Conservation (phyloP, 2,888 invertebrate genomes). For the Andrena chrysosceles region DNA sequence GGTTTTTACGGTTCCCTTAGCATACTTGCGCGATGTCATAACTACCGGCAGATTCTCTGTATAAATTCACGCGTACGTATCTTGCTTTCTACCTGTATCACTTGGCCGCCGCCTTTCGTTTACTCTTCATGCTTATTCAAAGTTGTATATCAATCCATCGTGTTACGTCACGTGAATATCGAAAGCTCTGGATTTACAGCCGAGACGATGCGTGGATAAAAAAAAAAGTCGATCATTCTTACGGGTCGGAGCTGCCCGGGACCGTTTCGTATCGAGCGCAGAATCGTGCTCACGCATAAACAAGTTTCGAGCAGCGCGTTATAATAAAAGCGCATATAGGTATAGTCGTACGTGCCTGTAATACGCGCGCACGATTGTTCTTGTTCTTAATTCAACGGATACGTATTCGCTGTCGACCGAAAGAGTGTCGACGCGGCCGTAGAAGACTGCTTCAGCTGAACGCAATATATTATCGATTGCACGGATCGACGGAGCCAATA, state of each 20-base stretch:
- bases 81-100: slow-evolving; percentile 32
- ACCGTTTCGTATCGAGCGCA: slow-evolving; percentile 43
- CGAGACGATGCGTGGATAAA: slow-evolving; percentile 26
- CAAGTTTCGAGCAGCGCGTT: slow-evolving; percentile 24
- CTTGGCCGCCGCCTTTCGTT: slow-evolving; percentile 4
- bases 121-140: neutral
- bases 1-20: slow-evolving; percentile 38
- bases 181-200: slow-evolving; percentile 8
- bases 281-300: slow-evolving; percentile 44
- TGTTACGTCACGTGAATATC: slow-evolving; percentile 14
- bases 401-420: neutral
- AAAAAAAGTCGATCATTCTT: slow-evolving; percentile 46
- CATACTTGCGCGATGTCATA: slow-evolving; percentile 55
- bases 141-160: neutral
- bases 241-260: slow-evolving; percentile 7
- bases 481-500: slow-evolving; percentile 65
- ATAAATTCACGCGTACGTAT: slow-evolving; percentile 13
- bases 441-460: slow-evolving; percentile 38
- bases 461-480: slow-evolving; percentile 58
- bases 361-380: slow-evolving; percentile 5
- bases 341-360: neutral
- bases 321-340: slow-evolving; percentile 28
- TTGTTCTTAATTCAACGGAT: slow-evolving; percentile 22
- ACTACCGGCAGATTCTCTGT: slow-evolving; percentile 44
- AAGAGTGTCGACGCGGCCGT: slow-evolving; percentile 14